Percentiles rank a stretch among this genome's conserved stretches.
Evolutionary conservation across 2,113 vertebrate genomes (phyloP).

Genomic region (Fregata magnificens): DNA sequence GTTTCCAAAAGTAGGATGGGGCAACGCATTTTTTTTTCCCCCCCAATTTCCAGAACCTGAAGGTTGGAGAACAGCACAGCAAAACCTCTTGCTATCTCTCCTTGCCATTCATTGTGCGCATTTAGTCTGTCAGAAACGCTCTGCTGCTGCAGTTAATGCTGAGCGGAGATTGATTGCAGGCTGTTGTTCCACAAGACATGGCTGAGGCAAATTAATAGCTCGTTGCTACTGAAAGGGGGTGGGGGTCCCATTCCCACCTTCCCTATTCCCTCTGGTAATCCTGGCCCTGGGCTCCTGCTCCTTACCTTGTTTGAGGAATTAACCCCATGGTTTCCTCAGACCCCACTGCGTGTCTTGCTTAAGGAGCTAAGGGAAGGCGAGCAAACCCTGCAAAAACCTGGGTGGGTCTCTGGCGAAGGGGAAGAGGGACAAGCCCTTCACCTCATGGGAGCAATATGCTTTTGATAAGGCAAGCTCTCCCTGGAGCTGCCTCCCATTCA

Average conservation of each 20-base stretch:
- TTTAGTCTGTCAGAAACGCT: constrained; percentile 28
- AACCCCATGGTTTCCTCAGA: not conserved
- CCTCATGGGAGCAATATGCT: not conserved
- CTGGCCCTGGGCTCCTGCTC: not conserved
- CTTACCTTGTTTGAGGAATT: not conserved
- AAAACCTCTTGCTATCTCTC: not conserved
- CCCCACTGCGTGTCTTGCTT: accelerated
- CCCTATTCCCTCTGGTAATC: not conserved
- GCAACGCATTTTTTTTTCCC: not conserved
- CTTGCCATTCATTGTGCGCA: not conserved
- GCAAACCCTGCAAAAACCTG: not conserved
- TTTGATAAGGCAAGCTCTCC: not conserved
- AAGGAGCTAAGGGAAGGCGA: accelerated
- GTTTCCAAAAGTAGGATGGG: not conserved
- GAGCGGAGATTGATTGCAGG: constrained; percentile 26
- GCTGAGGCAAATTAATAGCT: constrained; percentile 52
- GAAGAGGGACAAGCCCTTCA: not conserved
- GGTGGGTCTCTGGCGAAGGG: not conserved
- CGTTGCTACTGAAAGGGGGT: not conserved
- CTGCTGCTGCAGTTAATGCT: constrained; percentile 38
- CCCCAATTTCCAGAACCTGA: not conserved
- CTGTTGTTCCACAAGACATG: not conserved
- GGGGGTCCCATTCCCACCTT: not conserved
- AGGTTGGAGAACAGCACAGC: not conserved
- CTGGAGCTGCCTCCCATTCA: not conserved